Evolutionary conservation across 2,888 invertebrate genomes (phyloP).

Genomic region (Pandemis cinnamomeana): DNA sequence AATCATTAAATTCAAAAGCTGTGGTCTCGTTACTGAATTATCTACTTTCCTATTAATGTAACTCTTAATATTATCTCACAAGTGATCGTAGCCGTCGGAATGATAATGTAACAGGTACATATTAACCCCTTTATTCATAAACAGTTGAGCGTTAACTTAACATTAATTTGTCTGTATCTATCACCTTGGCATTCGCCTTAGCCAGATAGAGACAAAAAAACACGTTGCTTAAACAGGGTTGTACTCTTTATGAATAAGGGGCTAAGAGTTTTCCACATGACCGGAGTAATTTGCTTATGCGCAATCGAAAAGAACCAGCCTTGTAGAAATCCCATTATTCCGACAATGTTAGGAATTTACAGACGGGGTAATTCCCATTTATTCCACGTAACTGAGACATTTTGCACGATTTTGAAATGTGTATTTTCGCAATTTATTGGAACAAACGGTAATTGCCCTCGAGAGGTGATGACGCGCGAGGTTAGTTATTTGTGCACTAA

Average conservation of each 20-base stretch:
- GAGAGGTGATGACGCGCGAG: background rate
- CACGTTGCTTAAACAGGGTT: too few relatives aligned
- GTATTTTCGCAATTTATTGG: background rate
- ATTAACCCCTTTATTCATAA: background rate
- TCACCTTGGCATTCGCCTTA: too few relatives aligned
- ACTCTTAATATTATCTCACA: constrained; percentile 36
- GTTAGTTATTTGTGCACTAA: constrained; percentile 75
- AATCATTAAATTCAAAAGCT: constrained; percentile 16
- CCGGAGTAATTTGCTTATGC: background rate
- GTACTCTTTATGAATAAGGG: too few relatives aligned
- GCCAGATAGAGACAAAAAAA: too few relatives aligned
- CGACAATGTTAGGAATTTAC: constrained; percentile 17
- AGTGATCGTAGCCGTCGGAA: constrained; percentile 27
- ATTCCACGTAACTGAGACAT: background rate
- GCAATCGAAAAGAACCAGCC: background rate
- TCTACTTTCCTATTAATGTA: constrained; percentile 29
- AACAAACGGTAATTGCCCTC: background rate
- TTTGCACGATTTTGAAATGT: background rate
- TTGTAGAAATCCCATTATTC: background rate
- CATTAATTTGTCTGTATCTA: too few relatives aligned
- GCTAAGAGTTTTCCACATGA: background rate
- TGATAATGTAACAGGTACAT: constrained; percentile 24
- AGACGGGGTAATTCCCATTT: background rate
- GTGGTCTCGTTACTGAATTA: constrained; percentile 7
- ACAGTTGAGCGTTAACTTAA: background rate